These are phyloP conservation scores for Botia almorhae DNA, from an alignment of 2,797 vertebrate genomes.

Conservation along the genomic window DNA sequence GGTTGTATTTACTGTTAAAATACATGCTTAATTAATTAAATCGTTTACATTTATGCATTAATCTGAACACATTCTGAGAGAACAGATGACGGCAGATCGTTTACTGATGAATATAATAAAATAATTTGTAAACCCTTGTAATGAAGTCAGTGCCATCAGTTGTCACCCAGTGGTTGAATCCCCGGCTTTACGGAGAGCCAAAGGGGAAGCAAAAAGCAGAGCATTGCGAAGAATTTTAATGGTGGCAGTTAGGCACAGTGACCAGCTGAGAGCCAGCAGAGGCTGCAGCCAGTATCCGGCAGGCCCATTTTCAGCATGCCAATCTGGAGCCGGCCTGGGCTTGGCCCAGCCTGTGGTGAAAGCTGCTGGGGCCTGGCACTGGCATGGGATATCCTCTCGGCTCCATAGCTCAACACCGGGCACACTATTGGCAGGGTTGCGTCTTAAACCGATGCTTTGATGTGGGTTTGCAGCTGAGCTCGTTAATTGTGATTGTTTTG, in stretches of 20 bases:
- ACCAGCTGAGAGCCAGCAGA: slow-evolving; percentile 76
- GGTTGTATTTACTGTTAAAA: not conserved
- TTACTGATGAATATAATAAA: slow-evolving; percentile 18
- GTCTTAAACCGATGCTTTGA: slow-evolving; percentile 45
- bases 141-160: slow-evolving; percentile 36
- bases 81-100: slow-evolving; percentile 28
- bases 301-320: slow-evolving; percentile 84
- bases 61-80: not conserved
- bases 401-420: slow-evolving; percentile 19
- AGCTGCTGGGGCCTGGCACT: slow-evolving; percentile 64
- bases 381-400: slow-evolving; percentile 45
- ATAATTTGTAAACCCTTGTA: slow-evolving; percentile 10
- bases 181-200: slow-evolving; percentile 67
- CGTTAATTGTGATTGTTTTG: not conserved
- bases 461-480: not conserved
- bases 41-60: not conserved
- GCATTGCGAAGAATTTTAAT: slow-evolving; percentile 90
- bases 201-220: slow-evolving; percentile 80
- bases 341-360: slow-evolving; percentile 63
- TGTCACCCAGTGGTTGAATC: slow-evolving; percentile 37
- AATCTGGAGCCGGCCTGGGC: slow-evolving; percentile 67
- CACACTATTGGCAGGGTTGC: slow-evolving; percentile 21
- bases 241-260: slow-evolving; percentile 87
- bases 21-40: not conserved
- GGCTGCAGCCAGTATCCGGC: slow-evolving; percentile 74